Conservation (phyloP, 2,888 invertebrate genomes). For the Rhodophaea formosa region DNA sequence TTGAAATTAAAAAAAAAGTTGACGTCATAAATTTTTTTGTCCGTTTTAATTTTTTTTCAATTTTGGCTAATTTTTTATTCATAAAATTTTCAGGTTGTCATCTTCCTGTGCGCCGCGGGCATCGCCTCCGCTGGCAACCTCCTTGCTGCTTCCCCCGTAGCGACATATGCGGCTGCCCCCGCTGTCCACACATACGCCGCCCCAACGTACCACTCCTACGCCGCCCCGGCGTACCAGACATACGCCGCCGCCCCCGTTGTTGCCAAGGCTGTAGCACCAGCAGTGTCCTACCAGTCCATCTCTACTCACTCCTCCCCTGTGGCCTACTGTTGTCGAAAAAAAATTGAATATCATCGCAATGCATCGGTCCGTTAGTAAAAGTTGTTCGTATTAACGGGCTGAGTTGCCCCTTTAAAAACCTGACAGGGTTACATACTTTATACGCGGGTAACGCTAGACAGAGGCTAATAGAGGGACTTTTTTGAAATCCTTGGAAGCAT, state of each 20-base stretch:
- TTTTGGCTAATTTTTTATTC: background rate
- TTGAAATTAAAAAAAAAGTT: too few relatives aligned
- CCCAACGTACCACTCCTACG: slow-evolving; percentile 30
- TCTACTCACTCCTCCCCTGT: slow-evolving; percentile 46
- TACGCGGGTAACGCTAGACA: too few relatives aligned
- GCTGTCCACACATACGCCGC: slow-evolving; percentile 34
- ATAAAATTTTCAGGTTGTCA: slow-evolving; percentile 60
- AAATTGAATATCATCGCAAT: too few relatives aligned
- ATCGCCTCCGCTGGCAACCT: slow-evolving; percentile 82
- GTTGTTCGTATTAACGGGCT: too few relatives aligned
- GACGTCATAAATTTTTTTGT: too few relatives aligned
- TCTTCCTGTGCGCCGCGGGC: slow-evolving; percentile 81
- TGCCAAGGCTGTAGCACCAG: slow-evolving; percentile 61
- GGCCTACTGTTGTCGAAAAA: too few relatives aligned
- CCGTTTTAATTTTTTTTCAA: background rate
- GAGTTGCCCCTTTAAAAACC: too few relatives aligned
- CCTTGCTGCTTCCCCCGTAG: slow-evolving; percentile 54
- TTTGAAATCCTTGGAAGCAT: too few relatives aligned
- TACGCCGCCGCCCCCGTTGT: slow-evolving; percentile 42
- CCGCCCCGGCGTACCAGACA: slow-evolving; percentile 31
- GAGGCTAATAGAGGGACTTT: too few relatives aligned
- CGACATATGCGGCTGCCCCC: slow-evolving; percentile 16
- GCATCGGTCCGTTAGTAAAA: too few relatives aligned
- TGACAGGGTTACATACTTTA: too few relatives aligned
- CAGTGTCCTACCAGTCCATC: slow-evolving; percentile 44